Conservation (phyloP, 2,888 invertebrate genomes). For the Leptinotarsa juncta region DNA sequence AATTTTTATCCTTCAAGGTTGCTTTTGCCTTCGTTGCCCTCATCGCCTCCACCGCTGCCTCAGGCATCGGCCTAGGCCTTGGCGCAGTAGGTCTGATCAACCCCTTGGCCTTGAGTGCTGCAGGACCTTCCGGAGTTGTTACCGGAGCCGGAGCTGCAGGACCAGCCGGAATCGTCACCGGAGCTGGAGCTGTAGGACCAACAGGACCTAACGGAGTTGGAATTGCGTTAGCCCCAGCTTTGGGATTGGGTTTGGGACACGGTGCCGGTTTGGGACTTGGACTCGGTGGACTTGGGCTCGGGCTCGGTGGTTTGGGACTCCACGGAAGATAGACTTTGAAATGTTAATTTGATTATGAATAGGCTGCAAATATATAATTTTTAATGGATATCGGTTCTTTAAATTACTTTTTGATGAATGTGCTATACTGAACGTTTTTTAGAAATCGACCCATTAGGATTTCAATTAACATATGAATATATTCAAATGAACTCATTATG, state of each 20-base stretch:
- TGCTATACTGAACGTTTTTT: too few species aligned
- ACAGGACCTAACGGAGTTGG: constrained; percentile 40
- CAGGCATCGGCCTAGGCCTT: constrained; percentile 16
- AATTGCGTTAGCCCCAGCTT: background rate
- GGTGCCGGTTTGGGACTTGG: constrained; percentile 13
- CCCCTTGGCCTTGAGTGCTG: constrained; percentile 38
- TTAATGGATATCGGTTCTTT: too few species aligned
- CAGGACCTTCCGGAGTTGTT: constrained; percentile 45
- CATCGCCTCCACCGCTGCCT: constrained; percentile 30
- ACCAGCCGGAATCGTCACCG: constrained; percentile 42
- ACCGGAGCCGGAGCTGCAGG: constrained; percentile 44
- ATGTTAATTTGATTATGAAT: background rate
- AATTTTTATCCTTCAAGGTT: constrained; percentile 10
- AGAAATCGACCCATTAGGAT: too few species aligned
- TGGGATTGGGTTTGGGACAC: background rate
- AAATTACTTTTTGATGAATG: too few species aligned
- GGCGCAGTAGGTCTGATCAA: constrained; percentile 24
- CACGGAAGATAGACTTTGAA: constrained; percentile 6
- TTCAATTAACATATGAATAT: too few species aligned
- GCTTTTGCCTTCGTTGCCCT: constrained; percentile 26
- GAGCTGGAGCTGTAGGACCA: constrained; percentile 41
- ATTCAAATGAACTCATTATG: too few species aligned
- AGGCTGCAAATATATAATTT: background rate
- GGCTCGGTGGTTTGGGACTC: constrained; percentile 8
- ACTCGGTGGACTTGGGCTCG: constrained; percentile 11